Base-by-base conservation (phyloP, 1,140 invertebrate genomes). In the Akabosia matsudoensis region DNA sequence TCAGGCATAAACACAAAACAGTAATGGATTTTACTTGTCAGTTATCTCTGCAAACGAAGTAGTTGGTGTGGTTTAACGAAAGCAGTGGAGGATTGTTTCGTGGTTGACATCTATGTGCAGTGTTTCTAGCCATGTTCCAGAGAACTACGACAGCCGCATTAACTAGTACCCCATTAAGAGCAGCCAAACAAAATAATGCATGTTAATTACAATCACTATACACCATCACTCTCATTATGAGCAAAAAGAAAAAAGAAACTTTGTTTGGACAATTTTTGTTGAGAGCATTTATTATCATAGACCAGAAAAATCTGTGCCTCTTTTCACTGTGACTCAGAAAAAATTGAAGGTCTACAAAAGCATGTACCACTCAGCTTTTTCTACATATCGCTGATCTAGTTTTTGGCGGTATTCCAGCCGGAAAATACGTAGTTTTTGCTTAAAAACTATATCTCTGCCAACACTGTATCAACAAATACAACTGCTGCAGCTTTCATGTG, bases 141-240 rank as follows among this genome's bases (percentile, higher is more conserved):
- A n/a, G n/a, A n/a, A n/a, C n/a, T n/a, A n/a, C n/a, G n/a, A n/a
- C n/a, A n/a, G n/a, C n/a, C n/a, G n/a, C n/a, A n/a, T n/a, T n/a
- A n/a, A n/a, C n/a, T n/a, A n/a, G n/a, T n/a, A n/a, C n/a, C n/a
- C n/a, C n/a, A n/a, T n/a, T n/a, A n/a, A n/a, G n/a, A n/a, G n/a
- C n/a, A 2, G 30, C 61, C 24, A 67, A n/a, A 31, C 7, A 67
- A 67, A 31, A 67, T 67, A 67, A 67, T 67, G 26, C 28, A 31
- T 30, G 61, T 31, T 67, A 67, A 67, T 67, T 30, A 67, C 10
- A n/a, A 67, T 67, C 61, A n/a, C 10, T 10, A 31, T 67, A 61
- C 54, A 61, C 24, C 54, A 24, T n/a, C 28, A 67, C 61, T 30
- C 30, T 67, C 61, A 67, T 67, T 67, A 30, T 31, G 61, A 67